Percentiles rank a stretch among this genome's conserved stretches.
phyloP scores from a whole-genome alignment of 1,140 invertebrate species.

The Neomicropteryx cornuta region DNA sequence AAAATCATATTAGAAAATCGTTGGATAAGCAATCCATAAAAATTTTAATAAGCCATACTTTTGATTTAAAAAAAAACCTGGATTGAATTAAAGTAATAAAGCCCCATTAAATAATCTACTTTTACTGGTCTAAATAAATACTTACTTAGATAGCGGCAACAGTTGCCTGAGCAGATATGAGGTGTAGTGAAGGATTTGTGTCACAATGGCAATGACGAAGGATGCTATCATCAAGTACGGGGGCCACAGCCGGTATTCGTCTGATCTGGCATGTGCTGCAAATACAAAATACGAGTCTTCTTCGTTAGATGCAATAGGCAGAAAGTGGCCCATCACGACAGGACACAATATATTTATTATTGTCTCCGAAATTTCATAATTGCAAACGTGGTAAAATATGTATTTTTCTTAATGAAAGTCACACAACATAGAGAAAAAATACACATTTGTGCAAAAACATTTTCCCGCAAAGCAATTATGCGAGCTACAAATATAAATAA shows the following conservation, averaged over 20 bases:
- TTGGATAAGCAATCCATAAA: neutral
- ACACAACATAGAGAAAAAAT: no score
- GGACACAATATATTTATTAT: neutral
- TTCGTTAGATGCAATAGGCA: neutral
- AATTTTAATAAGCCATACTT: neutral
- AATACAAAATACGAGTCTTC: conserved; percentile 7
- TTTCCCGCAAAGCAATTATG: no score
- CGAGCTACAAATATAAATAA: no score
- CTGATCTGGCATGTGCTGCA: conserved; percentile 27
- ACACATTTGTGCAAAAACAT: no score
- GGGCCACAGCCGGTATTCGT: no score
- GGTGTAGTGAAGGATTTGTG: conserved; percentile 26
- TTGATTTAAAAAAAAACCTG: neutral
- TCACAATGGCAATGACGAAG: conserved; percentile 23
- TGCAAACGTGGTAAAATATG: neutral
- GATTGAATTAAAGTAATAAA: neutral
- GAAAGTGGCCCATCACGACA: neutral
- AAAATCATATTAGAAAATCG: conserved; percentile 5
- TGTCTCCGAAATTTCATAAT: neutral
- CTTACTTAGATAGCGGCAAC: conserved; percentile 22
- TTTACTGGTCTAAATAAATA: no score
- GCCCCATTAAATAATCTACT: no score
- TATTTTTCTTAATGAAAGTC: conserved; percentile 17
- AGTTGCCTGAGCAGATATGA: conserved; percentile 19
- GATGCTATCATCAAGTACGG: conserved; percentile 30